These are phyloP conservation scores for Illadopsis cleaveri DNA, from an alignment of 2,113 vertebrate species.

Conservation along the genomic window DNA sequence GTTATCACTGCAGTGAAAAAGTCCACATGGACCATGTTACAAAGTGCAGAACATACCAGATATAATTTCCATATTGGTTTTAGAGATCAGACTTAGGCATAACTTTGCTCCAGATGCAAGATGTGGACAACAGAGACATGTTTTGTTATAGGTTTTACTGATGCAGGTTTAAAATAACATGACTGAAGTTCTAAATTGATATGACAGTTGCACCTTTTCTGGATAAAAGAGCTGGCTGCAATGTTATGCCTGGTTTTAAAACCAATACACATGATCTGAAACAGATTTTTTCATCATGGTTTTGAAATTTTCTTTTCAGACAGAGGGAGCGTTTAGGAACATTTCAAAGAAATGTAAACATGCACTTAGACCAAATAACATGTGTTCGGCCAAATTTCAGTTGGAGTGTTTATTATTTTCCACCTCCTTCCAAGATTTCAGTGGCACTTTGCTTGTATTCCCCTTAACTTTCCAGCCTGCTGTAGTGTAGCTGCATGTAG, in stretches of 20 bases:
- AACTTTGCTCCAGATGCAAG: slow-evolving; percentile 61
- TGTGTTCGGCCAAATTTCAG: neutral
- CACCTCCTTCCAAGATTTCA: neutral
- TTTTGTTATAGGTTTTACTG: slow-evolving; percentile 52
- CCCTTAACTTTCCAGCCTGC: neutral
- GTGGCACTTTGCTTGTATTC: neutral
- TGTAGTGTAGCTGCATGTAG: neutral
- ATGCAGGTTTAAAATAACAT: slow-evolving; percentile 64
- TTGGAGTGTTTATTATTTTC: neutral
- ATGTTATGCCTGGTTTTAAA: slow-evolving; percentile 64
- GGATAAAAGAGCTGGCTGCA: slow-evolving; percentile 52
- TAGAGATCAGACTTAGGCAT: slow-evolving; percentile 39
- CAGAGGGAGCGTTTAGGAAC: neutral
- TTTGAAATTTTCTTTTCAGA: slow-evolving; percentile 23
- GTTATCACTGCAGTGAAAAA: slow-evolving; percentile 29
- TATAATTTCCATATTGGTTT: slow-evolving; percentile 22
- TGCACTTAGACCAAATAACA: neutral
- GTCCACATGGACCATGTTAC: slow-evolving; percentile 13
- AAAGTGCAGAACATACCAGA: slow-evolving; percentile 52
- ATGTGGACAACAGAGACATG: slow-evolving; percentile 26
- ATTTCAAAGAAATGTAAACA: slow-evolving; percentile 37
- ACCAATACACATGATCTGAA: slow-evolving; percentile 56
- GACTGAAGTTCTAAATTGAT: slow-evolving; percentile 70
- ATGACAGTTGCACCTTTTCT: slow-evolving; percentile 65
- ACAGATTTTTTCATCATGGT: slow-evolving; percentile 44